Conservation (phyloP, 1,140 invertebrate genomes). For the Bombus superbus region DNA sequence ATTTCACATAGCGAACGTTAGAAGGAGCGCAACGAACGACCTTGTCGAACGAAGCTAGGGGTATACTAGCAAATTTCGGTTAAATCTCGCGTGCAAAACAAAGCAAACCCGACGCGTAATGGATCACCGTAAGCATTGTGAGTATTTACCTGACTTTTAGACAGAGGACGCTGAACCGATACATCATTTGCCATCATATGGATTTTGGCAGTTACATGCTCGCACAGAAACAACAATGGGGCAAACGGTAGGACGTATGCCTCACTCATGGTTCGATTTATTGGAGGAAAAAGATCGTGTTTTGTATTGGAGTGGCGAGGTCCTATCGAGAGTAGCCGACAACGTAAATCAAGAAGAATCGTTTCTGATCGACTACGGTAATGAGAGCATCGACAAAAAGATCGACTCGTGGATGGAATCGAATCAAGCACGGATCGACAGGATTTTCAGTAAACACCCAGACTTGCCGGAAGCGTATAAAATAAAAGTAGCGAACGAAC, state of each 20-base stretch:
- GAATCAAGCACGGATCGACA: constrained; percentile 30
- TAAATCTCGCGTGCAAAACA: constrained; percentile 1
- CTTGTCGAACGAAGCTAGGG: not conserved
- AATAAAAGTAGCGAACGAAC: constrained; percentile 12
- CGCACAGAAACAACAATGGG: constrained; percentile 62
- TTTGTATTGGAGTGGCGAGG: constrained; percentile 69
- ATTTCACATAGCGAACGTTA: not conserved
- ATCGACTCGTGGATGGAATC: constrained; percentile 63
- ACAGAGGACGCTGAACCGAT: not conserved
- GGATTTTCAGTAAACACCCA: constrained; percentile 24
- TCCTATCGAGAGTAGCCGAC: constrained; percentile 67
- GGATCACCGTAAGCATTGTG: not conserved
- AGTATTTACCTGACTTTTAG: constrained; percentile 21
- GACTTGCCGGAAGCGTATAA: not conserved
- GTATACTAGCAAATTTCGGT: not conserved
- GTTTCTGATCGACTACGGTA: constrained; percentile 67
- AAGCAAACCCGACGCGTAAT: constrained; percentile 31
- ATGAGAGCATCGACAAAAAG: constrained; percentile 58
- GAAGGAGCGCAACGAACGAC: not conserved
- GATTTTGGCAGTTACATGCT: not conserved
- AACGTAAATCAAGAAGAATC: constrained; percentile 65
- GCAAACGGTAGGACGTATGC: constrained; percentile 67
- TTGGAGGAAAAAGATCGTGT: constrained; percentile 66
- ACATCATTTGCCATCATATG: not conserved
- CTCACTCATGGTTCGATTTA: constrained; percentile 60